A percentile compares a stretch with the other conserved stretches of the same genome.
These are phyloP conservation scores for Pentalonia nigronervosa DNA, from an alignment of 1,140 invertebrate genomes.

Conservation along the genomic window DNA sequence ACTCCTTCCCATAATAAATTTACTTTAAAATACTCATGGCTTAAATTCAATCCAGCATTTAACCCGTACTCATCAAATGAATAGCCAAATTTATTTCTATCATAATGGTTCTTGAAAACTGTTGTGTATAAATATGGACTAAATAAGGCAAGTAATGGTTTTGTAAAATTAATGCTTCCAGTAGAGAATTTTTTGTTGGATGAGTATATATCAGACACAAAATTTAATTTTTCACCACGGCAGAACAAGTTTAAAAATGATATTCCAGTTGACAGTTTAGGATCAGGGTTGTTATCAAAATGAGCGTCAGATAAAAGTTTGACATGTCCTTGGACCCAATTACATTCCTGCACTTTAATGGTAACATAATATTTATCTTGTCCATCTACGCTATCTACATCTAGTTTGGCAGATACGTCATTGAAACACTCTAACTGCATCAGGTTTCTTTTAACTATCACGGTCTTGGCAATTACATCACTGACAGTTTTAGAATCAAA, in stretches of 20 bases:
- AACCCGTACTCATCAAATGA: slow-evolving; percentile 28
- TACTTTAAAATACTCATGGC: slow-evolving; percentile 20
- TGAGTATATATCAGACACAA: slow-evolving; percentile 38
- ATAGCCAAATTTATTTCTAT: slow-evolving; percentile 49
- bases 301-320: slow-evolving; percentile 18
- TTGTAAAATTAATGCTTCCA: slow-evolving; percentile 34
- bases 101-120: slow-evolving; percentile 32
- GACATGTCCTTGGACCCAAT: slow-evolving; percentile 28
- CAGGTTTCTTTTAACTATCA: slow-evolving; percentile 13
- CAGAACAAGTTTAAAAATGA: slow-evolving; percentile 42
- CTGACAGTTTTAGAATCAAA: slow-evolving; percentile 28
- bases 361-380: slow-evolving; percentile 35
- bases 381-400: slow-evolving; percentile 14
- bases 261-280: slow-evolving; percentile 41
- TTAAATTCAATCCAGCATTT: slow-evolving; percentile 26
- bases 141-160: slow-evolving; percentile 36
- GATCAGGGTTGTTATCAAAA: slow-evolving; percentile 27
- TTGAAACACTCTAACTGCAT: slow-evolving; percentile 32
- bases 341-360: slow-evolving; percentile 36
- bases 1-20: slow-evolving; percentile 49
- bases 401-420: slow-evolving; percentile 18
- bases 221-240: slow-evolving; percentile 48
- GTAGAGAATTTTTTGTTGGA: slow-evolving; percentile 47
- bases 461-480: slow-evolving; percentile 9
- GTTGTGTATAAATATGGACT: slow-evolving; percentile 39